Percentiles rank a stretch among this genome's conserved stretches.
Evolutionary conservation across 2,888 invertebrate species (phyloP).

Genomic region (Sylvicola cinctus): DNA sequence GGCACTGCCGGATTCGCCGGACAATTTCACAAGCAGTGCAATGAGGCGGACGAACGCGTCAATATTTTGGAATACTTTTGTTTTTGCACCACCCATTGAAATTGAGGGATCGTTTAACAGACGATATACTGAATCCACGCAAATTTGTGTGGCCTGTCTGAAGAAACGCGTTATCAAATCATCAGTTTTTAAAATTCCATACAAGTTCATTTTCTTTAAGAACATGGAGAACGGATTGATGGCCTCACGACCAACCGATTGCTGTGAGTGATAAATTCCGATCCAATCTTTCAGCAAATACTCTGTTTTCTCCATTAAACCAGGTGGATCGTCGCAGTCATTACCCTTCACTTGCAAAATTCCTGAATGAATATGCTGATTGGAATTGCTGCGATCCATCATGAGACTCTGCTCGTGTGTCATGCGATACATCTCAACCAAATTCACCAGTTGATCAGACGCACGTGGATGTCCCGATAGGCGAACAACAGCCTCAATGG

Average conservation of each 20-base stretch:
- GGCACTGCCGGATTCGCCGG: constrained; percentile 75
- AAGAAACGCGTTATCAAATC: constrained; percentile 95
- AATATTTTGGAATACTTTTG: constrained; percentile 86
- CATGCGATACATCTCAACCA: constrained; percentile 60
- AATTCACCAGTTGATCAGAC: constrained; percentile 61
- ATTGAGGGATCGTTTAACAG: constrained; percentile 50
- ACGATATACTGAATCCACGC: constrained; percentile 85
- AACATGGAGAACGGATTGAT: constrained; percentile 84
- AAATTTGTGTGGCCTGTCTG: constrained; percentile 88
- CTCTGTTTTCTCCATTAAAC: constrained; percentile 87
- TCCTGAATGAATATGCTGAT: constrained; percentile 82
- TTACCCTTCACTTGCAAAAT: constrained; percentile 66
- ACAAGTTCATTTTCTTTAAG: constrained; percentile 91
- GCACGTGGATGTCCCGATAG: constrained; percentile 55
- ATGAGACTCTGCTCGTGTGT: constrained; percentile 51
- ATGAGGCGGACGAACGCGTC: constrained; percentile 91
- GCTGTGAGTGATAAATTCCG: constrained; percentile 57
- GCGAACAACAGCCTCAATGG: constrained; percentile 63
- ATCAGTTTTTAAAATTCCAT: constrained; percentile 91
- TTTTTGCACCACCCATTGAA: constrained; percentile 46
- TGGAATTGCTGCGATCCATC: constrained; percentile 55
- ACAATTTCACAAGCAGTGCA: constrained; percentile 83
- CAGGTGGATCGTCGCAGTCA: constrained; percentile 84
- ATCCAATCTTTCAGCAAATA: constrained; percentile 91
- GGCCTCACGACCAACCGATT: constrained; percentile 59